Percentiles rank a stretch among this genome's conserved stretches.
These are phyloP conservation scores for Spermophilus dauricus DNA, from an alignment of 2,113 vertebrate species.

Conservation along the genomic window DNA sequence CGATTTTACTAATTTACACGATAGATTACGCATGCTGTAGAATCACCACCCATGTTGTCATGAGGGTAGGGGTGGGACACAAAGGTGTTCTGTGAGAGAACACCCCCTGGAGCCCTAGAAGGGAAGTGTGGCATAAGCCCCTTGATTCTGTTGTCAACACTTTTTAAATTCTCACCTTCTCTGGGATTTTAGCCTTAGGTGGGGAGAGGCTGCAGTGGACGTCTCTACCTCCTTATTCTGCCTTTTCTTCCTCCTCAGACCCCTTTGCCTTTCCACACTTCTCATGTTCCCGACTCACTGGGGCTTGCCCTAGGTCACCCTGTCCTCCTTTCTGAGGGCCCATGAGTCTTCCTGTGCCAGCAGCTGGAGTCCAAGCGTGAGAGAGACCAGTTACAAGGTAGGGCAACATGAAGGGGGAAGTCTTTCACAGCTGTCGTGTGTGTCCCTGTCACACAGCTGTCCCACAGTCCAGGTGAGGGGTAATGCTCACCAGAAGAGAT, in stretches of 20 bases:
- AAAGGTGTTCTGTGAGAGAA: neutral
- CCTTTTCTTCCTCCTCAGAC: neutral
- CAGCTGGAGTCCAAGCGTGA: neutral
- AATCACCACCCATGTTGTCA: neutral
- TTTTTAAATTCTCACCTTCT: neutral
- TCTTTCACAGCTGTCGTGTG: neutral
- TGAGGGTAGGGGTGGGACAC: neutral
- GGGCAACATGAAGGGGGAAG: neutral
- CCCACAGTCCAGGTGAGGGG: neutral
- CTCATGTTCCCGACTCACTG: neutral
- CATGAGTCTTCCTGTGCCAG: neutral
- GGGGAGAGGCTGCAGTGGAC: neutral
- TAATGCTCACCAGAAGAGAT: neutral
- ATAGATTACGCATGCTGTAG: neutral
- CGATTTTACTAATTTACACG: neutral
- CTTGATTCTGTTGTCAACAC: neutral
- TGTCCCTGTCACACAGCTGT: neutral
- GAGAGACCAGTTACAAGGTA: neutral
- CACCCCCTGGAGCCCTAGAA: neutral
- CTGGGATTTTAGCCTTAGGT: neutral
- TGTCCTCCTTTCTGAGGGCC: neutral
- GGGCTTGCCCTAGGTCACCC: neutral
- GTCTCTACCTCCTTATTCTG: neutral
- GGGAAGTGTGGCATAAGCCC: neutral
- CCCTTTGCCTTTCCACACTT: neutral